Conservation (phyloP, 2,113 vertebrate genomes). For the Hemicordylus capensis region DNA sequence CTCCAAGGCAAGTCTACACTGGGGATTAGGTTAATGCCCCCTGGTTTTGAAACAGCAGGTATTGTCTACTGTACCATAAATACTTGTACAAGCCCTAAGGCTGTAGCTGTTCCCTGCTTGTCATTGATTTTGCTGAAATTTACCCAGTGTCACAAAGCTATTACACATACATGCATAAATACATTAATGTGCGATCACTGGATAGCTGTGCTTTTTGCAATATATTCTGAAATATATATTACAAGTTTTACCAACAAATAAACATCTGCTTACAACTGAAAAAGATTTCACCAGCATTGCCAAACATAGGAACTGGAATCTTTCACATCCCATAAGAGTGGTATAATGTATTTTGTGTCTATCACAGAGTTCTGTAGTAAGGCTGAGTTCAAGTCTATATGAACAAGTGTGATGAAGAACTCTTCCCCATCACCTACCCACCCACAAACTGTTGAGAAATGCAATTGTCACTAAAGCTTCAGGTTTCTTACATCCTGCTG, state of each 20-base stretch:
- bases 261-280: not conserved
- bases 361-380: not conserved
- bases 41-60: not conserved
- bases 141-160: not conserved
- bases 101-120: not conserved
- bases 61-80: not conserved
- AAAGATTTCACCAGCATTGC: not conserved
- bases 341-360: not conserved
- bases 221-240: not conserved
- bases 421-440: not conserved
- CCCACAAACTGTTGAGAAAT: not conserved
- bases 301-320: not conserved
- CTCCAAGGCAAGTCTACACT: not conserved
- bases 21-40: not conserved
- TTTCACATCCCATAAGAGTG: not conserved
- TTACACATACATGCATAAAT: constrained; percentile 12
- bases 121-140: not conserved
- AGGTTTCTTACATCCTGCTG: not conserved
- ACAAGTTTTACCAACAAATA: not conserved
- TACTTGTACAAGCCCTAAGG: constrained; percentile 1
- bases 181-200: not conserved
- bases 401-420: not conserved
- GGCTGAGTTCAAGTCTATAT: not conserved
- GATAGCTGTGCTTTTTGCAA: not conserved
- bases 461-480: not conserved